Evolutionary conservation across 2,797 vertebrate species (phyloP).

Genomic region (Gastrophryne carolinensis): DNA sequence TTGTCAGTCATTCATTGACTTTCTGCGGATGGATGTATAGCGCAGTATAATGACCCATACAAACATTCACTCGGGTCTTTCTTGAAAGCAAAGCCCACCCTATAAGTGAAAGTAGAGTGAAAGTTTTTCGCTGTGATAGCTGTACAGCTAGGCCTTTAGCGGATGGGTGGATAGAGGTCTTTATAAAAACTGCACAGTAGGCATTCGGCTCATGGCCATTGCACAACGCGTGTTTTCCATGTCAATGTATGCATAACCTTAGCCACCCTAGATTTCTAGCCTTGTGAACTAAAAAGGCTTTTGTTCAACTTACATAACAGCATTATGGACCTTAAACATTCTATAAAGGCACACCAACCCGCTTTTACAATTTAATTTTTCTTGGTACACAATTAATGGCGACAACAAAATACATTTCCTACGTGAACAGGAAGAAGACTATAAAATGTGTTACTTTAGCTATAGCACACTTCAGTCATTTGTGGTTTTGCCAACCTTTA

Average conservation of each 20-base stretch:
- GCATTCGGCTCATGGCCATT: background rate
- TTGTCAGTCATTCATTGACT: too few relatives aligned
- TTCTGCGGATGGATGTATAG: too few relatives aligned
- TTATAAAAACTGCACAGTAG: background rate
- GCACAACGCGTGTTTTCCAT: slow-evolving; percentile 4
- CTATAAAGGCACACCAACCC: background rate
- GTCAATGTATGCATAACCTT: slow-evolving; percentile 37
- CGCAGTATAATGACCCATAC: too few relatives aligned
- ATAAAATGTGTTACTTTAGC: too few relatives aligned
- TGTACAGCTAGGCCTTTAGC: too few relatives aligned
- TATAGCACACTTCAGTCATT: too few relatives aligned
- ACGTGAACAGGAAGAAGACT: too few relatives aligned
- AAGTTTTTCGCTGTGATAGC: too few relatives aligned
- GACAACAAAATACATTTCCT: background rate
- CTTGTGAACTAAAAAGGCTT: background rate
- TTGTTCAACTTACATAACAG: background rate
- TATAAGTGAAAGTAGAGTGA: too few relatives aligned
- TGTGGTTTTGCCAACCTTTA: too few relatives aligned
- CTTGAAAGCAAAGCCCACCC: too few relatives aligned
- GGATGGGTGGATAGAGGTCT: background rate
- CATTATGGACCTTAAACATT: background rate
- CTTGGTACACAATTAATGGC: background rate
- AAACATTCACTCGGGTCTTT: too few relatives aligned
- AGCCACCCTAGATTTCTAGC: slow-evolving; percentile 2
- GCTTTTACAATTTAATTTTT: background rate